Evolutionary conservation across 1,140 invertebrate genomes (phyloP), one percentile per base, ranked within the genome.

Genomic region (Cydia splendana): DNA sequence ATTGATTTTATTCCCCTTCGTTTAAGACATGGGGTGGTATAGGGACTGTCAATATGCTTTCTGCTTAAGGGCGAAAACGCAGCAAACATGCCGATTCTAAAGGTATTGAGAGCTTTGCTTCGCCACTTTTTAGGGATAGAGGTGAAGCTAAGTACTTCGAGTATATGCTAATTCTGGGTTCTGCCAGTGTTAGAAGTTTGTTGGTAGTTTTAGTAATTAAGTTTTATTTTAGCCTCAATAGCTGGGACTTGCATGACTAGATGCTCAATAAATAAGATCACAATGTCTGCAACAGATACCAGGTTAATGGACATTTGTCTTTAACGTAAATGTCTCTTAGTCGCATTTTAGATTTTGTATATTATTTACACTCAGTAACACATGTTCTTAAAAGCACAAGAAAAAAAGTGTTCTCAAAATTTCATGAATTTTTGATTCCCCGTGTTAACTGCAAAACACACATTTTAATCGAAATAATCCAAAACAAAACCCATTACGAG

Each of bases 1-100:
- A 91, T 91, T 88, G 88, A 89, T 88, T 91, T 88, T 82, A 80
- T 62, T 65, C 75, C 84, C 86, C 85, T 83, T 79, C 74, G 71
- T 65, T 75, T 80, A 71, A 77, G 82, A 79, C 78, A 71, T 65
- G 67, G 65, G 65, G 65, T 53, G 57, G 20, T 12, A 57, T 71
- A 77, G 81, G 77, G 53, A 74, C 75, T 67, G 76, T 81, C 77
- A 77, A 82, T 79, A 82, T 77, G 77, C 77, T 85, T 57, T 28
- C 73, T 10, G 73, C 48, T 74, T 51, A 74, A 53, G 73, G 73
- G 45, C 20, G 38, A 18, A 62, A 62, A 62, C 57, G 18, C 57
- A 9, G 57, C 20, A 62, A 62, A 62, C 10, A 62, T 62, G 10
- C 9, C 9, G 57, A 62, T 20, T 20, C 57, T 24, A 62, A 24